Percentiles rank a stretch among this genome's conserved stretches.
Conservation (phyloP, 2,888 invertebrate species). For the Hirtodrosophila duncani region DNA sequence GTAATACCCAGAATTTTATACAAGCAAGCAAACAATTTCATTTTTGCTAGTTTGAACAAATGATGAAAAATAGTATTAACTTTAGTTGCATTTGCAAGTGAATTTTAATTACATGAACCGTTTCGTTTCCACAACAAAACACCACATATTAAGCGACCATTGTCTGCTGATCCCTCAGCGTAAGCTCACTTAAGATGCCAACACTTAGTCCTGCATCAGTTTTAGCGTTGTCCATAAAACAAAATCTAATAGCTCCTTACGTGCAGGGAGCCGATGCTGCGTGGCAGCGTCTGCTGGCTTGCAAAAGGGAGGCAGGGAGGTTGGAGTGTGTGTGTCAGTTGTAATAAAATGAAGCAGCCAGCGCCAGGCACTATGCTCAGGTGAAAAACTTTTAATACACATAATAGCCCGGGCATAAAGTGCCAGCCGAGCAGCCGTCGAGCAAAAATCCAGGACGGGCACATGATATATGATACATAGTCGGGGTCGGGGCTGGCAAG, state of each 20-base stretch:
- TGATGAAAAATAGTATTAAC: no score
- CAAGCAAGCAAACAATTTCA: no score
- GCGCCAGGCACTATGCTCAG: slow-evolving; percentile 37
- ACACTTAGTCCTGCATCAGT: slow-evolving; percentile 54
- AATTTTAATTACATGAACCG: slow-evolving; percentile 56
- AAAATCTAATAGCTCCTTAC: slow-evolving; percentile 65
- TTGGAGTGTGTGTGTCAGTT: slow-evolving; percentile 46
- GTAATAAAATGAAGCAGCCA: slow-evolving; percentile 65
- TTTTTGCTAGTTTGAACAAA: background rate
- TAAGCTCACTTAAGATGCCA: slow-evolving; percentile 26
- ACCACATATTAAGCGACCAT: slow-evolving; percentile 2
- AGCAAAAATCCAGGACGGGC: slow-evolving; percentile 41
- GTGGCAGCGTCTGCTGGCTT: background rate
- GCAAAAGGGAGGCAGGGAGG: slow-evolving; percentile 9
- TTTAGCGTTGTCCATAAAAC: slow-evolving; percentile 54
- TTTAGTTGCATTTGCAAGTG: slow-evolving; percentile 35
- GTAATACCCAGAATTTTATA: no score
- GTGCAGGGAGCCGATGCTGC: slow-evolving; percentile 13
- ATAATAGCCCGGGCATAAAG: slow-evolving; percentile 61
- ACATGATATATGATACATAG: slow-evolving; percentile 58
- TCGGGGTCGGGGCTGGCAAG: slow-evolving; percentile 12
- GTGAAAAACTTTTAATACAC: slow-evolving; percentile 70
- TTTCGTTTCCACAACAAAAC: background rate
- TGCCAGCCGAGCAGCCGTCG: slow-evolving; percentile 29
- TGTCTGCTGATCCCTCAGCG: slow-evolving; percentile 18